Conservation (phyloP, 2,113 vertebrate species). For the mouse (Mus musculus) region DNA sequence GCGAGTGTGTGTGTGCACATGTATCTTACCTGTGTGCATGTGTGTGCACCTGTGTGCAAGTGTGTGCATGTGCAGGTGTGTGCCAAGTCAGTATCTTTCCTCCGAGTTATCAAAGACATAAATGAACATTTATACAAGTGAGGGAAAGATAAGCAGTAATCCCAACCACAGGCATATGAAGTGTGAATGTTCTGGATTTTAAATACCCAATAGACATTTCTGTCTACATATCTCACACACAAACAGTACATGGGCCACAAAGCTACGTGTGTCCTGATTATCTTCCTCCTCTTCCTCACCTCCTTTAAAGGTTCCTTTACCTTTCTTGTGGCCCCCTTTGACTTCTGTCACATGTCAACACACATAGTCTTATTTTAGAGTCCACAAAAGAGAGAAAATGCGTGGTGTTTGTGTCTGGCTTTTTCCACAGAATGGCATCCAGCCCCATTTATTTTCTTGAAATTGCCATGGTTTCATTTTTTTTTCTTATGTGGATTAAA, state of each 20-base stretch:
- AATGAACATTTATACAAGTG: neutral
- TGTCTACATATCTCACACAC: neutral
- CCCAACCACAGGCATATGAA: too few relatives aligned
- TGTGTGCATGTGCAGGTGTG: neutral
- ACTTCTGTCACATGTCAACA: too few relatives aligned
- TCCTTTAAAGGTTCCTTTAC: neutral
- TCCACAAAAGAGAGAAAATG: neutral
- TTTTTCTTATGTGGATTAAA: neutral
- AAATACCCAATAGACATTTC: neutral
- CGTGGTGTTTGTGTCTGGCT: neutral
- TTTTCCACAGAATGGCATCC: neutral
- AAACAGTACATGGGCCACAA: neutral
- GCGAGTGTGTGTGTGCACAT: neutral
- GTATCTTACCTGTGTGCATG: neutral
- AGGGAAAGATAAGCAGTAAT: neutral
- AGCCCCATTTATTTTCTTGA: neutral
- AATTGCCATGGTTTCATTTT: neutral
- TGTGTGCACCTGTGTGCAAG: too few relatives aligned
- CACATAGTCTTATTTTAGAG: neutral
- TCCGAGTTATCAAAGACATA: neutral
- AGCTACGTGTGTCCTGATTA: neutral
- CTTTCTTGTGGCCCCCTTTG: neutral
- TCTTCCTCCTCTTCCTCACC: neutral
- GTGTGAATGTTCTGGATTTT: neutral
- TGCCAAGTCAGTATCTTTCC: neutral